Base-by-base conservation (phyloP, 2,888 invertebrate species). In the Ischnus inquisitorius region DNA sequence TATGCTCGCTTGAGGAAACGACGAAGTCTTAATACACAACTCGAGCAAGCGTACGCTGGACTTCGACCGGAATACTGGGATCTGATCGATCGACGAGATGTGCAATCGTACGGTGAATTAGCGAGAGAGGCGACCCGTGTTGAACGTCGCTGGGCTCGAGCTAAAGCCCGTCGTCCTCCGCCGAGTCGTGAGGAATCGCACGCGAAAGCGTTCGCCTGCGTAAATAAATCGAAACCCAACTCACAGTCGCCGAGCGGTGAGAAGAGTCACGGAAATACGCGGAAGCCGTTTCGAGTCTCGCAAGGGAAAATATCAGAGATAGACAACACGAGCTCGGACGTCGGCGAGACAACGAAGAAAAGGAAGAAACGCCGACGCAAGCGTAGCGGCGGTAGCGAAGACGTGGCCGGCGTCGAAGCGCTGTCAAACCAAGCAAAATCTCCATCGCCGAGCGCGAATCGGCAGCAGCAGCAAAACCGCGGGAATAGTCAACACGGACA, bases 61-160 rank as follows among this genome's bases (percentile, higher is more conserved):
- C 68, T 68, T 2, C 68, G 48, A 3, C 28, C 68, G 10, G 68
- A 68, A 22, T 68, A 68, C n/a, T 48, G 68, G 48, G n/a, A 68
- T n/a, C 3, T n/a, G 8, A 16, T 68, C 1, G 28, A 46, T 1
- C 25, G 48, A 1, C 1, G n/a, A 1, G 68, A 68, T 3, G 3
- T 68, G 1, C 14, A n/a, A 2, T n/a, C 68, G 25, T 48, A 48
- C 28, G 48, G n/a, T 3, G 48, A 68, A 1, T 6, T 68, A 8
- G 68, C 16, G 6, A 6, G 14, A n/a, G 6, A 10, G 19, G 16
- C 64, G 5, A 41, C 68, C 2, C 25, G 12, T 0, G 8, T 48
- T 1, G 46, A 41, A 39, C 64, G 16, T 6, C 64, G 48, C 12
- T 48, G 68, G 68, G 48, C 46, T 4, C 22, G 68, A 8, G 68